phyloP scores from a whole-genome alignment of 2,888 invertebrate genomes.

The Metalampra italica region DNA sequence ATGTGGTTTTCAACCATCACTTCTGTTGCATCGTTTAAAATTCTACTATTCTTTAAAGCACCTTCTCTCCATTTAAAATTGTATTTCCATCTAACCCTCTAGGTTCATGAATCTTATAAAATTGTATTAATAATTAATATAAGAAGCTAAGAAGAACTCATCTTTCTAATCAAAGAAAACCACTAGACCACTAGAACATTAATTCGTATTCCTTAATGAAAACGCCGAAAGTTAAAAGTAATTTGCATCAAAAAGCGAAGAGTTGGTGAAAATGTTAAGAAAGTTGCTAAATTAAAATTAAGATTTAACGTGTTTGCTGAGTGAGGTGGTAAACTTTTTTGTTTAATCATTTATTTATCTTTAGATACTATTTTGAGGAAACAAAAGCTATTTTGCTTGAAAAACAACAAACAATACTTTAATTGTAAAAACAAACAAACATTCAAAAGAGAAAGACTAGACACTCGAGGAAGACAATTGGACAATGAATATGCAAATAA shows the following conservation, averaged over 20 bases:
- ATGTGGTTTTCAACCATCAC: too few relatives aligned
- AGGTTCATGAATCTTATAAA: background rate
- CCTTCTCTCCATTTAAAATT: too few relatives aligned
- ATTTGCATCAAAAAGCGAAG: constrained; percentile 56
- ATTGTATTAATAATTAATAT: background rate
- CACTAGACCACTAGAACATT: constrained; percentile 34
- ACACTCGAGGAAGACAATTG: too few relatives aligned
- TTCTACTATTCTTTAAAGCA: too few relatives aligned
- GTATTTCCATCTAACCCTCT: background rate
- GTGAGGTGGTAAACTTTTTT: constrained; percentile 32
- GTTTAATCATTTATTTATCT: constrained; percentile 28
- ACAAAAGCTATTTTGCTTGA: background rate
- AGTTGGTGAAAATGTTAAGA: constrained; percentile 30
- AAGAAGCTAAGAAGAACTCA: background rate
- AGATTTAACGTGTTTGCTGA: constrained; percentile 51
- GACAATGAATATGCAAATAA: too few relatives aligned
- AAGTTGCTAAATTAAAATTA: constrained; percentile 61
- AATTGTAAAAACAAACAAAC: background rate
- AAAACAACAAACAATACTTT: background rate
- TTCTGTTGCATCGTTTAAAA: too few relatives aligned
- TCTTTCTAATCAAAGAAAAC: constrained; percentile 33
- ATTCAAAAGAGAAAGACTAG: too few relatives aligned
- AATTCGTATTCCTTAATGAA: constrained; percentile 53
- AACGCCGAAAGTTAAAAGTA: constrained; percentile 49
- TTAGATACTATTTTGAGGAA: background rate